Base-by-base conservation (phyloP, 1,140 invertebrate species). In the Mycetomoellerius zeteki region DNA sequence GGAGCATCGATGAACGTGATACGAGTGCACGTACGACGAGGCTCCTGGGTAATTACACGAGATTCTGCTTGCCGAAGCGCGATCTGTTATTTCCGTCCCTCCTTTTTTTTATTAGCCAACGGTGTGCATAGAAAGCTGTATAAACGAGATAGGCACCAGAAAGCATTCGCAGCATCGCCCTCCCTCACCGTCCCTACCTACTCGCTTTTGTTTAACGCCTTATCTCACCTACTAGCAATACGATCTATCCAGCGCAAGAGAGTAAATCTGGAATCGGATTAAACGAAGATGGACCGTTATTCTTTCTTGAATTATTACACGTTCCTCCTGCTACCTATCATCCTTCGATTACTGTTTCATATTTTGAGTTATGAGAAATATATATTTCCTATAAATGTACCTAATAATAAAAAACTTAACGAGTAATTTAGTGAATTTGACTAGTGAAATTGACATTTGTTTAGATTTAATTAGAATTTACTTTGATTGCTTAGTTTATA, bases 131-230 rank as follows among this genome's bases (percentile, higher is more conserved):
- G 69, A 54, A 81, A 86, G 62, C 75, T 81, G 78, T 64, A 69
- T 52, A 86, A 91, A 90, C 86, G 65, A 89, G 76, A 91, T 88
- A 89, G 86, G 56, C 43, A 69, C 43, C 77, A 33, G 60, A 73
- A 27, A 54, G 43, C 52, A 73, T 73, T 78, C 60, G 54, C 80
- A 69, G 67, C 64, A 43, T 52, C 43, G 19, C 27, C 33, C 64
- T n/a, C n/a, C n/a, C 3, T 24, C 54, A 10, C 71, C 56, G 16
- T 33, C 43, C 33, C 64, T 65, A 52, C 37, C 81, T 80, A 19
- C 21, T 60, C 16, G n/a, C 37, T 62, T 69, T 78, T 87, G 71
- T 75, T 75, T 77, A 62, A 72, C 65, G 72, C 72, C 72, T 85
- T 89, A 88, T 88, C 80, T 77, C 65, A 43, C 19, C 21, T 56